phyloP scores from a whole-genome alignment of 2,797 vertebrate genomes.

The Coreius guichenoti region DNA sequence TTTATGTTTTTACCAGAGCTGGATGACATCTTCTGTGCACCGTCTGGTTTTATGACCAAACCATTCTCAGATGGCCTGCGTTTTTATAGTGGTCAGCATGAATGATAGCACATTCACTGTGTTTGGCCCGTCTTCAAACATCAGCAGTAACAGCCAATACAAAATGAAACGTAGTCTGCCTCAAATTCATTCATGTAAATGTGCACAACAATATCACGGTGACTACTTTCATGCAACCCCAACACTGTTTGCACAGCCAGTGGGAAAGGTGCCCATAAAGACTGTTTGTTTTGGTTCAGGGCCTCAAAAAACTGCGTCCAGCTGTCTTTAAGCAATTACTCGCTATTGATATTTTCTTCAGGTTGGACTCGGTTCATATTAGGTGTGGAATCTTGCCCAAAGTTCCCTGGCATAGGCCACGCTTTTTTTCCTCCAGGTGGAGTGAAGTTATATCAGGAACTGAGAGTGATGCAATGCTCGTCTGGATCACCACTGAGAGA shows the following conservation, averaged over 20 bases:
- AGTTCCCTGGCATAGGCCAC: slow-evolving; percentile 7
- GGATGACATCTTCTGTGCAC: slow-evolving; percentile 23
- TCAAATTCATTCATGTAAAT: slow-evolving; percentile 3
- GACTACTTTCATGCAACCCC: not conserved
- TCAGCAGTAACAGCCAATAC: not conserved
- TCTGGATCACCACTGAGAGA: slow-evolving; percentile 32
- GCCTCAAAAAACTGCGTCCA: slow-evolving; percentile 21
- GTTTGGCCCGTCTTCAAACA: not conserved
- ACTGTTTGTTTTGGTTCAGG: slow-evolving; percentile 12
- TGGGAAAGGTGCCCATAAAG: slow-evolving; percentile 3
- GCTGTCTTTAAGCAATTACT: slow-evolving; percentile 47
- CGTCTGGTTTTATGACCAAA: slow-evolving; percentile 8
- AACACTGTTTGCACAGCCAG: slow-evolving; percentile 15
- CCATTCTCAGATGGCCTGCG: not conserved
- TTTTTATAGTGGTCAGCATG: slow-evolving; percentile 31
- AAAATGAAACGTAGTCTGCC: not conserved
- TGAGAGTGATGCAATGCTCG: slow-evolving; percentile 8
- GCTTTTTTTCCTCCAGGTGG: slow-evolving; percentile 9
- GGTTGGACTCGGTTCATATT: slow-evolving; percentile 37
- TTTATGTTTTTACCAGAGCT: slow-evolving; percentile 11
- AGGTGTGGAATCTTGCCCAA: slow-evolving; percentile 26
- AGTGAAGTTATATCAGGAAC: slow-evolving; percentile 34
- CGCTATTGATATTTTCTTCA: slow-evolving; percentile 46
- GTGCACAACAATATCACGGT: not conserved
- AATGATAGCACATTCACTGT: not conserved